Conservation (phyloP, 1,140 invertebrate genomes). For the Hormaphis cornu region DNA sequence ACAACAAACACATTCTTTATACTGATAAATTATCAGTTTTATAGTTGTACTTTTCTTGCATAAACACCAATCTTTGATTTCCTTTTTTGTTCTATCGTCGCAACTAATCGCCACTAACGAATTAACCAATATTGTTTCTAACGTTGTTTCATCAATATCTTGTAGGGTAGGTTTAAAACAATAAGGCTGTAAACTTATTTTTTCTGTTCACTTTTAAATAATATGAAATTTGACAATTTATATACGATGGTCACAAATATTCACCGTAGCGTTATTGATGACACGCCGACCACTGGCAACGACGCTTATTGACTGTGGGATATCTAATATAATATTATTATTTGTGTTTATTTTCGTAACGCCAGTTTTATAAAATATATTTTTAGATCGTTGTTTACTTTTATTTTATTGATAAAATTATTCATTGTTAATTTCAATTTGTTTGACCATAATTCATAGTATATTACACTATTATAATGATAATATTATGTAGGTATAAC, state of each 20-base stretch:
- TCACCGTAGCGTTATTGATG: neutral
- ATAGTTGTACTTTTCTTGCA: neutral
- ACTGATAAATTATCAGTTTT: too few species aligned
- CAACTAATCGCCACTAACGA: neutral
- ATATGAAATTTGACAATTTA: neutral
- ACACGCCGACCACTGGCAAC: neutral
- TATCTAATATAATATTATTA: neutral
- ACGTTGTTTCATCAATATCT: neutral
- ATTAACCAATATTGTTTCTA: neutral
- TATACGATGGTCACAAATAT: neutral
- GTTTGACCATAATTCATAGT: too few species aligned
- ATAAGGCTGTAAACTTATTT: neutral
- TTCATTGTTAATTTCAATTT: neutral
- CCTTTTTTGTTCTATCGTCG: neutral
- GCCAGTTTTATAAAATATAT: neutral
- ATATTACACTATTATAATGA: neutral
- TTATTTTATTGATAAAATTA: neutral
- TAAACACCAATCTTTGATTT: neutral
- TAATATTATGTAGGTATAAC: too few species aligned
- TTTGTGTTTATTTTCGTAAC: neutral
- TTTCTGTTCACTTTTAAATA: neutral
- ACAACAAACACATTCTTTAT: conserved; percentile 8
- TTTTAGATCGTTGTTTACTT: neutral
- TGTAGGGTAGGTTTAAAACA: neutral
- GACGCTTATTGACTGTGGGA: neutral